phyloP scores from a whole-genome alignment of 1,140 invertebrate species.

The Drosophila watanabei region DNA sequence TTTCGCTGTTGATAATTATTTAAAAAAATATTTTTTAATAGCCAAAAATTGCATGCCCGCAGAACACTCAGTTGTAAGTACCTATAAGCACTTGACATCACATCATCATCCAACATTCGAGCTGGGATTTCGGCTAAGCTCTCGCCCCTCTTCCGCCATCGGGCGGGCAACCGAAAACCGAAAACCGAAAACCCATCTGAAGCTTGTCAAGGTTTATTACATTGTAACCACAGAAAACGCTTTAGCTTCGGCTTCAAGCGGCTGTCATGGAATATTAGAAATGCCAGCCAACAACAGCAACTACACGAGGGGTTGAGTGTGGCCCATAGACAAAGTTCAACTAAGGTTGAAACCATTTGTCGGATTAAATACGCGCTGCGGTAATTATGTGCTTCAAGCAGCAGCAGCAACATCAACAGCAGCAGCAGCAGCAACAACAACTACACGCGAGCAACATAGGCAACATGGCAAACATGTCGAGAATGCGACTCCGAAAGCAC shows the following conservation, averaged over 20 bases:
- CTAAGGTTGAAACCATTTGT: conserved; percentile 83
- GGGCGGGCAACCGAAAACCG: conserved; percentile 10
- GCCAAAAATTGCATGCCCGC: conserved; percentile 10
- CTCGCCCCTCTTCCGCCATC: conserved; percentile 14
- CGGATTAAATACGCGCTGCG: conserved; percentile 82
- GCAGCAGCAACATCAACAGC: conserved; percentile 40
- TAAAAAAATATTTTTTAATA: conserved; percentile 11
- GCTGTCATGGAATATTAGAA: conserved; percentile 80
- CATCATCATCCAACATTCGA: conserved; percentile 40
- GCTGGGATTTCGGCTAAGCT: conserved; percentile 11
- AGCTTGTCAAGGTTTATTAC: conserved; percentile 81
- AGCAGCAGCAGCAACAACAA: conserved; percentile 41
- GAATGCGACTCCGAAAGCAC: conserved; percentile 52
- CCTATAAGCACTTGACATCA: conserved; percentile 67
- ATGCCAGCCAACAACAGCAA: conserved; percentile 60
- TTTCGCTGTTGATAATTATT: not conserved
- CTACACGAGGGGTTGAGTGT: conserved; percentile 56
- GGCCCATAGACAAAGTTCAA: conserved; percentile 80
- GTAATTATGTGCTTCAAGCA: conserved; percentile 81
- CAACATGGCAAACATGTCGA: conserved; percentile 76
- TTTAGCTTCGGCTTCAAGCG: conserved; percentile 67
- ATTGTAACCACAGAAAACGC: conserved; percentile 74
- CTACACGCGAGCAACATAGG: conserved; percentile 57
- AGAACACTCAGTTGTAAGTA: conserved; percentile 14
- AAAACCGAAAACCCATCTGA: conserved; percentile 38